Evolutionary conservation across 2,113 vertebrate species (phyloP), one percentile per base, ranked within the genome.

Genomic region (Reinhardtius hippoglossoides): DNA sequence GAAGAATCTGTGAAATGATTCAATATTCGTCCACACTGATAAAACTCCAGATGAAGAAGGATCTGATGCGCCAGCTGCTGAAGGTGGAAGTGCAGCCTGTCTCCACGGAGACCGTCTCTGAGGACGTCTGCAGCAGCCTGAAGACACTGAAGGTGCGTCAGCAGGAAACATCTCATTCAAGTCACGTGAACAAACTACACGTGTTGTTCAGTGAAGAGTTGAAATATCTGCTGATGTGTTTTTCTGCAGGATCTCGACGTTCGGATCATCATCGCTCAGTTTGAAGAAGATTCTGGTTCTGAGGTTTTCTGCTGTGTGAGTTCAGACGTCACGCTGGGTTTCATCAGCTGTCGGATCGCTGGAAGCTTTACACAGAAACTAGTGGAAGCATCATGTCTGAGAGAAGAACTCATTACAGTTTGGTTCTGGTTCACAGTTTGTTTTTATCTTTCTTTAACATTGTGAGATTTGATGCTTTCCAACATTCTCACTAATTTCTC

Each of bases 261-360:
- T 57, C 93, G 96, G 60, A 96, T 98, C 93, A 95, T 99, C 83
- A 92, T 99, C 31, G 95, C 93, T 64, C 95, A 95, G 82, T 95
- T 97, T 89, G 94, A 96, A 74, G 96, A 96, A 60, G 92, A 95
- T 66, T 96, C 95, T 89, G 95, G 93, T 52, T 94, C 96, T 5
- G 94, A 96, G 91, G 95, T 98, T 74, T 96, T 98, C 92, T 99
- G 97, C 82, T 98, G 97, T 84, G 97, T 99, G 92, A 96, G 97
- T 96, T 16, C 16, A 56, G 24, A 21, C n/a, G 54, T 12, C 18
- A n/a, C 10, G 0, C 13, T 55, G 9, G 1, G 27, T 31, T 31
- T 5, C 4, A 6, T 31, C 31, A 3, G 27, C 27, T 31, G 24
- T 24, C 24, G 1, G 31, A 31, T 31, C 1, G 31, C 1, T 31